phyloP scores from a whole-genome alignment of 2,113 vertebrate species.

The Pandion haliaetus region DNA sequence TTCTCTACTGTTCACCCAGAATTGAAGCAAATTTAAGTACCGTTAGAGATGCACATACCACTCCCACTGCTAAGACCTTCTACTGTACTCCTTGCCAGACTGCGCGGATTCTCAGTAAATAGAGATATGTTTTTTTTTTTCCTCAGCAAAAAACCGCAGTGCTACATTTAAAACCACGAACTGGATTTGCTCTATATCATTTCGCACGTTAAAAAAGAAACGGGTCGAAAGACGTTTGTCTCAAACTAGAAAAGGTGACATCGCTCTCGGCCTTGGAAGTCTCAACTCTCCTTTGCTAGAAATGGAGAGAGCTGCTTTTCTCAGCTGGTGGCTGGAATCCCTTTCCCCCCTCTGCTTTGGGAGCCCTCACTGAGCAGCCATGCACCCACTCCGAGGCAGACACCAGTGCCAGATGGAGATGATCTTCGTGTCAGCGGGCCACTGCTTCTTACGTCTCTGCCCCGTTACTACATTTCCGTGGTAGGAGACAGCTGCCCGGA shows the following conservation, averaged over 20 bases:
- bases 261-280: slow-evolving; percentile 26
- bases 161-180: slow-evolving; percentile 30
- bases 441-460: slow-evolving; percentile 67
- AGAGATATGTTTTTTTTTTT: background rate
- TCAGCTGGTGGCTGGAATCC: background rate
- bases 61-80: background rate
- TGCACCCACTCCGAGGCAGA: slow-evolving; percentile 21
- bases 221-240: background rate
- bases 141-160: background rate
- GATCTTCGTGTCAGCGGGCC: slow-evolving; percentile 60
- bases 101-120: background rate
- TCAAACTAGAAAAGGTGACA: slow-evolving; percentile 28
- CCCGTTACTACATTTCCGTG: slow-evolving; percentile 61
- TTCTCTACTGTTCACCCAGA: slow-evolving; percentile 10
- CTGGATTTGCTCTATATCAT: background rate
- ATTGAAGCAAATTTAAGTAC: slow-evolving; percentile 5
- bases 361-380: slow-evolving; percentile 54
- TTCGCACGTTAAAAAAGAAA: background rate
- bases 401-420: slow-evolving; percentile 53
- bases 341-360: slow-evolving; percentile 43
- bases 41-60: background rate
- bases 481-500: slow-evolving; percentile 68
- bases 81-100: background rate
- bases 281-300: slow-evolving; percentile 28
- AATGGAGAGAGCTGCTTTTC: slow-evolving; percentile 35